phyloP scores from a whole-genome alignment of 2,888 invertebrate genomes.

The Arenicola marina region DNA sequence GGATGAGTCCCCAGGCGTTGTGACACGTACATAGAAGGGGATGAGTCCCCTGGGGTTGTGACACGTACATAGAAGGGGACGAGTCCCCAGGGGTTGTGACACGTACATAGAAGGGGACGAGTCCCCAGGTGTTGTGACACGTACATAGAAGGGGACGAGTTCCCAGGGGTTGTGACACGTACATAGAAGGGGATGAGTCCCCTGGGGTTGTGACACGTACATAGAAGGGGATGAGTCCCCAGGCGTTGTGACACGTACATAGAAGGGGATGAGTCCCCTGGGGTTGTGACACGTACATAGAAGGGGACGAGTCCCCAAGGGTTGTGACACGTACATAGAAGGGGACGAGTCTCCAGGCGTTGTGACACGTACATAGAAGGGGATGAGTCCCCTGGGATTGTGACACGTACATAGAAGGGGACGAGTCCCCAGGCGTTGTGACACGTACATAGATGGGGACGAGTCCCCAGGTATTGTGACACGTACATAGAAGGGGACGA shows the following conservation, averaged over 20 bases:
- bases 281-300: constrained; percentile 57
- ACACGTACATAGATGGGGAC: constrained; percentile 59
- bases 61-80: constrained; percentile 59
- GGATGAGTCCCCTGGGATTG: constrained; percentile 57
- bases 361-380: constrained; percentile 59
- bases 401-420: constrained; percentile 59
- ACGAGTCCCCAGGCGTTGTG: constrained; percentile 53
- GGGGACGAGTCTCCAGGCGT: constrained; percentile 53
- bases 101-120: constrained; percentile 59
- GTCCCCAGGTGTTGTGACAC: too few relatives aligned
- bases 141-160: constrained; percentile 58
- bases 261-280: constrained; percentile 59
- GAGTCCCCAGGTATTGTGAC: too few relatives aligned
- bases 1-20: constrained; percentile 52
- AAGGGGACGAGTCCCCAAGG: constrained; percentile 59
- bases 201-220: too few relatives aligned
- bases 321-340: constrained; percentile 59
- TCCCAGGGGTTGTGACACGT: too few relatives aligned
- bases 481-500: constrained; percentile 59
- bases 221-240: constrained; percentile 58
- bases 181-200: constrained; percentile 60
- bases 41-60: constrained; percentile 57
- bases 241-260: constrained; percentile 53
- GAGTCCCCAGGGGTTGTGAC: too few relatives aligned
- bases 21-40: constrained; percentile 60